phyloP scores from a whole-genome alignment of 2,888 invertebrate species.

The Phania funesta region DNA sequence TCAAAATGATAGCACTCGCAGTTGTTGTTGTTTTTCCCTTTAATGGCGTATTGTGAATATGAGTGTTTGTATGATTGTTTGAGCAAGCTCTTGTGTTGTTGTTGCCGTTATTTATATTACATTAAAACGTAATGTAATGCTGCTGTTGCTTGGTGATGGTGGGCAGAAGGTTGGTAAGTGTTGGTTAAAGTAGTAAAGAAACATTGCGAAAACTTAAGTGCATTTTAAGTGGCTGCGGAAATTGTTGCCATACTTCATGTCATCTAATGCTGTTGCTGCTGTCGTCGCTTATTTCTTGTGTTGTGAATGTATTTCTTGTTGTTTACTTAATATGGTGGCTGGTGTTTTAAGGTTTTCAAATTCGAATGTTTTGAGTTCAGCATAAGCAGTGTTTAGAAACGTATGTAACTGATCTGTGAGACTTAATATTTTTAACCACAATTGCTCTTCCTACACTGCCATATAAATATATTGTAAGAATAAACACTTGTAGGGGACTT shows the following conservation, averaged over 20 bases:
- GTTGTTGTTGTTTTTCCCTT: slow-evolving; percentile 15
- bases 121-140: slow-evolving; percentile 35
- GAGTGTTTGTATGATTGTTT: background rate
- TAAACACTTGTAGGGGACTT: no score
- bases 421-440: no score
- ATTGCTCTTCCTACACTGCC: no score
- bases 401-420: no score
- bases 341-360: slow-evolving; percentile 18
- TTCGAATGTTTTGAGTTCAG: slow-evolving; percentile 54
- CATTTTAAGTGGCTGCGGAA: slow-evolving; percentile 68
- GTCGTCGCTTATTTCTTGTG: slow-evolving; percentile 40
- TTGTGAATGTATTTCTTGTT: slow-evolving; percentile 1
- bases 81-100: background rate
- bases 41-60: background rate
- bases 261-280: slow-evolving; percentile 41
- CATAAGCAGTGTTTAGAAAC: no score
- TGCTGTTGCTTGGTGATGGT: background rate
- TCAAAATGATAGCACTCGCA: slow-evolving; percentile 10
- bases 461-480: no score
- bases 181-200: slow-evolving; percentile 44
- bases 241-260: slow-evolving; percentile 61
- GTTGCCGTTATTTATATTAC: slow-evolving; percentile 28
- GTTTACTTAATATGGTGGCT: slow-evolving; percentile 18
- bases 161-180: slow-evolving; percentile 11
- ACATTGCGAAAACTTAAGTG: slow-evolving; percentile 62